A percentile compares a stretch with the other conserved stretches of the same genome.
Evolutionary conservation across 2,888 invertebrate species (phyloP).

Genomic region (Xanthia togata): DNA sequence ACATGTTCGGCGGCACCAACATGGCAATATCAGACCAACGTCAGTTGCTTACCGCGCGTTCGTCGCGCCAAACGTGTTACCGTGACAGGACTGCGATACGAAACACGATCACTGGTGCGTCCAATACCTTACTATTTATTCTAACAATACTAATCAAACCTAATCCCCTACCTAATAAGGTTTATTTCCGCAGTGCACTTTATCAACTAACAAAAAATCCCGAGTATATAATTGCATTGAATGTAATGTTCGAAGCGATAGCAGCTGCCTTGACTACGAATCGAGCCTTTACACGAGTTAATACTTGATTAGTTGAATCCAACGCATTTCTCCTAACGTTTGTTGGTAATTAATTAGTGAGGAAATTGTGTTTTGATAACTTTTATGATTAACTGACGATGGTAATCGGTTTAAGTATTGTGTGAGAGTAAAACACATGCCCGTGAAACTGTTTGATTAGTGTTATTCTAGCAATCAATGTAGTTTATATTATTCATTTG

Average conservation of each 20-base stretch:
- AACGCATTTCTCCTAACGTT: slow-evolving; percentile 67
- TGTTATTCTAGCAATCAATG: slow-evolving; percentile 15
- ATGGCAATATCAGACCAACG: slow-evolving; percentile 72
- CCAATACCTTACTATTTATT: slow-evolving; percentile 65
- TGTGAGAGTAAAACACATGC: slow-evolving; percentile 8
- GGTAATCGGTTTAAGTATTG: slow-evolving; percentile 10
- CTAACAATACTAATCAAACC: slow-evolving; percentile 59
- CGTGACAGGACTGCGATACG: slow-evolving; percentile 64
- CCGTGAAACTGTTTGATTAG: slow-evolving; percentile 25
- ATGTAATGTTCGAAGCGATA: slow-evolving; percentile 61
- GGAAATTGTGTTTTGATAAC: slow-evolving; percentile 51
- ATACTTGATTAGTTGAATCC: slow-evolving; percentile 70
- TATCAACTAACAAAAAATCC: slow-evolving; percentile 56
- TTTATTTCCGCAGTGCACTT: slow-evolving; percentile 55
- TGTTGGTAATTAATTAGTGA: slow-evolving; percentile 60
- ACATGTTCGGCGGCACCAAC: slow-evolving; percentile 87
- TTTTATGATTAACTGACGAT: slow-evolving; percentile 38
- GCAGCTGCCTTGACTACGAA: slow-evolving; percentile 58
- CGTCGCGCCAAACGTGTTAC: slow-evolving; percentile 81
- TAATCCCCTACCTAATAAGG: slow-evolving; percentile 57
- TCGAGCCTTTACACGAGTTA: slow-evolving; percentile 67
- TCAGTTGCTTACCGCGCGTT: slow-evolving; percentile 84
- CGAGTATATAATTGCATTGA: slow-evolving; percentile 64
- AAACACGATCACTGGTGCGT: slow-evolving; percentile 83
- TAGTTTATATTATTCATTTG: slow-evolving; percentile 7